These are phyloP conservation scores for Pempheris klunzingeri DNA, from an alignment of 2,797 vertebrate species.

Conservation along the genomic window DNA sequence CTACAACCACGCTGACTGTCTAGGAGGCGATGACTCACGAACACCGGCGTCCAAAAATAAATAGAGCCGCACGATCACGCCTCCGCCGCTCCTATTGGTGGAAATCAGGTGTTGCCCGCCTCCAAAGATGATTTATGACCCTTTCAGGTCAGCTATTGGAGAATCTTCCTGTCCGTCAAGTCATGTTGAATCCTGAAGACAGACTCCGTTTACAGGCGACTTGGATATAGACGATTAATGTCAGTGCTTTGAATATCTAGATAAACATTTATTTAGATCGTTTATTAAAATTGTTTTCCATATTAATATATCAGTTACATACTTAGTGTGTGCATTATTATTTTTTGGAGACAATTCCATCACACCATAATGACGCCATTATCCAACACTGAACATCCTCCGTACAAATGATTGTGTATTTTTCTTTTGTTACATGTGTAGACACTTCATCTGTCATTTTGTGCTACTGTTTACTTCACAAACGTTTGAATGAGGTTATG, in stretches of 20 bases:
- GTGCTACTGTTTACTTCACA: neutral
- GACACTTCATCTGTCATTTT: neutral
- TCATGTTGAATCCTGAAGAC: no score
- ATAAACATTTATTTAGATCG: neutral
- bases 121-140: neutral
- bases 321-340: neutral
- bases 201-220: neutral
- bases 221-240: neutral
- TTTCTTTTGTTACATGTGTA: neutral
- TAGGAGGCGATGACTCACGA: constrained; percentile 65
- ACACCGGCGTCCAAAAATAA: constrained; percentile 50
- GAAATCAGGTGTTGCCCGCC: rapidly evolving
- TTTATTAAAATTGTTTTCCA: no score
- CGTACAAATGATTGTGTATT: neutral
- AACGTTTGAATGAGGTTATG: neutral
- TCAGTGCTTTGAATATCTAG: neutral
- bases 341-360: neutral
- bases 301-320: neutral
- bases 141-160: constrained; percentile 13
- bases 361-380: neutral
- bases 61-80: constrained; percentile 45
- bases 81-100: constrained; percentile 62
- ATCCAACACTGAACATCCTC: neutral
- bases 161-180: constrained; percentile 4
- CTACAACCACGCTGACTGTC: neutral